These are phyloP conservation scores for Epistrophella euchroma DNA, from an alignment of 2,888 invertebrate species.

Conservation along the genomic window DNA sequence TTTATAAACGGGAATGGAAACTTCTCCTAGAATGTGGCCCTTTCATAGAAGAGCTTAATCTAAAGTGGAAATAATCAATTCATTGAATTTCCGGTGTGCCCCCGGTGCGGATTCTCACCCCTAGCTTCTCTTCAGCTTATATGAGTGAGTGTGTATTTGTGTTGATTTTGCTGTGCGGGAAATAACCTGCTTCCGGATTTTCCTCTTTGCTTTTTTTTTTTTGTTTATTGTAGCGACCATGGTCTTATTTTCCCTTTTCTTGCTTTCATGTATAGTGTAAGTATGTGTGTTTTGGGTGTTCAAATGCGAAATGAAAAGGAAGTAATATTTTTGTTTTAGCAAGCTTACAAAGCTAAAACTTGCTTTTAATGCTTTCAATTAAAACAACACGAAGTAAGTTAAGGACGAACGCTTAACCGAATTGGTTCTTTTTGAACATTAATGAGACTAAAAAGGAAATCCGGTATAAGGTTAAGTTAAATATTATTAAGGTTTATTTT, in stretches of 20 bases:
- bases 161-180: slow-evolving; percentile 38
- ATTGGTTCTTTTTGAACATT: slow-evolving; percentile 42
- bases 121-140: background rate
- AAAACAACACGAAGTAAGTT: slow-evolving; percentile 39
- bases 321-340: slow-evolving; percentile 29
- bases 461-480: slow-evolving; percentile 39
- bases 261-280: slow-evolving; percentile 1
- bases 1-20: slow-evolving; percentile 48
- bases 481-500: slow-evolving; percentile 9
- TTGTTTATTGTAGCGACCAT: slow-evolving; percentile 6
- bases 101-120: slow-evolving; percentile 35
- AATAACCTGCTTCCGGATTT: slow-evolving; percentile 64
- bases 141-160: slow-evolving; percentile 18
- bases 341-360: slow-evolving; percentile 33
- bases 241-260: slow-evolving; percentile 18
- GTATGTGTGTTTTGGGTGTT: slow-evolving; percentile 2
- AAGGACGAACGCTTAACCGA: slow-evolving; percentile 38
- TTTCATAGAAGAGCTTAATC: slow-evolving; percentile 67
- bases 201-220: background rate
- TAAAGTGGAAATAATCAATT: slow-evolving; percentile 75
- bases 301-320: slow-evolving; percentile 33
- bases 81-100: slow-evolving; percentile 63
- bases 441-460: slow-evolving; percentile 40
- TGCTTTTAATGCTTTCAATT: slow-evolving; percentile 44
- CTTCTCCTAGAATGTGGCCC: slow-evolving; percentile 23